Evolutionary conservation across 2,113 vertebrate species (phyloP).

Genomic region (Plectropomus leopardus): DNA sequence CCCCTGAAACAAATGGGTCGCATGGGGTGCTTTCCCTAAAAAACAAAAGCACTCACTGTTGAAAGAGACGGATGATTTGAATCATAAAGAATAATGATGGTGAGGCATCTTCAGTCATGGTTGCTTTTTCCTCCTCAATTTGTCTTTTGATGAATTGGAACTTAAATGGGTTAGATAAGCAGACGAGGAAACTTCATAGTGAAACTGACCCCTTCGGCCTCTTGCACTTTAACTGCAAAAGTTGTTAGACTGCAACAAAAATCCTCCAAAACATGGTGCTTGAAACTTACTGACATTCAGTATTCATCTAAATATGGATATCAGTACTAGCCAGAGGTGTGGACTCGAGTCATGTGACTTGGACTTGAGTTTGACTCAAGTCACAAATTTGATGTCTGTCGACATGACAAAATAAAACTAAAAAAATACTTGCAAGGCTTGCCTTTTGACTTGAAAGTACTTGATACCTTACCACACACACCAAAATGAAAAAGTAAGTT

Average conservation of each 20-base stretch:
- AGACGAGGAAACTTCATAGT: background rate
- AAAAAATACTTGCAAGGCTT: no score
- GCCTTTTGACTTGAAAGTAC: no score
- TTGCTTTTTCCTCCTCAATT: background rate
- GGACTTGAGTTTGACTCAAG: no score
- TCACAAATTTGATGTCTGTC: no score
- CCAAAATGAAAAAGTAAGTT: no score
- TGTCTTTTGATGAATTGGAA: background rate
- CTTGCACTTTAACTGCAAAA: background rate
- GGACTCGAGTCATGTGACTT: no score
- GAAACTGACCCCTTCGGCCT: background rate
- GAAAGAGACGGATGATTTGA: background rate
- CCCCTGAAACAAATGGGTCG: background rate
- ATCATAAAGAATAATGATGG: constrained; percentile 23
- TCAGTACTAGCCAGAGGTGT: no score
- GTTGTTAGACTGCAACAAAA: background rate
- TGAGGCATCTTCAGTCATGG: constrained; percentile 15
- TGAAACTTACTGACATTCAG: no score
- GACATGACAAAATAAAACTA: no score
- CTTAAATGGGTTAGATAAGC: background rate
- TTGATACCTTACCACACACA: no score
- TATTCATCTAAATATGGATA: no score
- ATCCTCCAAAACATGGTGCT: background rate
- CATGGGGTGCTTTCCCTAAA: background rate
- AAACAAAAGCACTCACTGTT: background rate